Evolutionary conservation across 1,140 invertebrate genomes (phyloP).

Genomic region (Ips typographus): DNA sequence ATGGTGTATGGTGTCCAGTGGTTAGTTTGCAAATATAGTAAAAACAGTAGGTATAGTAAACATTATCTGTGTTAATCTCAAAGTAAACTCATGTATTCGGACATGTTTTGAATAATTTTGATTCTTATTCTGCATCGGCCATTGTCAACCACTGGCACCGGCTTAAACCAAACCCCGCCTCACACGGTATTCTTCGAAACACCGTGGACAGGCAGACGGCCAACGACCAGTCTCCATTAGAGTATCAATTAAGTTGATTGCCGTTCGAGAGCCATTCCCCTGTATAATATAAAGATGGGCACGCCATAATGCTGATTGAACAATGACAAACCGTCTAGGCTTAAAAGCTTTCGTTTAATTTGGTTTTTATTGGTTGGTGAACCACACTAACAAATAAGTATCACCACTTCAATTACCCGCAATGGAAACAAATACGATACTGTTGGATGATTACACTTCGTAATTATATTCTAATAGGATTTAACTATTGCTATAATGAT

Average conservation of each 20-base stretch:
- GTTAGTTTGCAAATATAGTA: no score
- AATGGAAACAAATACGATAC: no score
- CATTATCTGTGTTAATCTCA: no score
- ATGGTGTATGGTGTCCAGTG: no score
- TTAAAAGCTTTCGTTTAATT: conserved; percentile 14
- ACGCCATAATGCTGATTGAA: conserved; percentile 25
- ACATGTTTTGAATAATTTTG: no score
- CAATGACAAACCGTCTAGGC: conserved; percentile 12
- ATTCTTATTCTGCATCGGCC: conserved; percentile 26
- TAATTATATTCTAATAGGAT: no score
- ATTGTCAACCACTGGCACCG: conserved; percentile 28
- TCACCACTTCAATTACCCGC: no score
- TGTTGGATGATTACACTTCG: no score
- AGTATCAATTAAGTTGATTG: conserved; percentile 36
- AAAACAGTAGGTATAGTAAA: no score
- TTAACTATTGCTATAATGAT: no score
- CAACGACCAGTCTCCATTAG: conserved; percentile 36
- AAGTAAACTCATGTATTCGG: no score
- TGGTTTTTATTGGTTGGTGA: background rate
- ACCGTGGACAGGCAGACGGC: conserved; percentile 23
- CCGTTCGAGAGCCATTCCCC: conserved; percentile 16
- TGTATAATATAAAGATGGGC: conserved; percentile 23
- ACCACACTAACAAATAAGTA: no score
- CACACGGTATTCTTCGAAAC: conserved; percentile 22
- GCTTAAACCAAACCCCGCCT: conserved; percentile 21